Evolutionary conservation across 2,797 vertebrate species (phyloP).

Genomic region (Pseudotriccus pelzelni): DNA sequence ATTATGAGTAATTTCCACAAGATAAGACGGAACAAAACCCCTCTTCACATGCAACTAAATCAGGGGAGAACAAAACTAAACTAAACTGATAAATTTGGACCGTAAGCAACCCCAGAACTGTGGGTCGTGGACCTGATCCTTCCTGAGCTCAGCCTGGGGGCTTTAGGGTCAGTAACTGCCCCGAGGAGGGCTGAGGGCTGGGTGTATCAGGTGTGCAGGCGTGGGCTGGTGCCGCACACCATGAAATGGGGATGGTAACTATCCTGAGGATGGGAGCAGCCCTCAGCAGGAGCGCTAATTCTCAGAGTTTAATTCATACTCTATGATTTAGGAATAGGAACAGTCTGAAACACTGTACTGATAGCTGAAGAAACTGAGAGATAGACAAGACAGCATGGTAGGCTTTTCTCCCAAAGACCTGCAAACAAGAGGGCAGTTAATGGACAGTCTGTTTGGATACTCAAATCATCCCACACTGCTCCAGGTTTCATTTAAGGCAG

Average conservation of each 20-base stretch:
- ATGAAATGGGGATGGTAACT: neutral
- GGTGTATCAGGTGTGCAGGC: fast-evolving
- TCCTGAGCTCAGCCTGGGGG: neutral
- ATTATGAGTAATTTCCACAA: slow-evolving; percentile 66
- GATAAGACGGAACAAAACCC: slow-evolving; percentile 35
- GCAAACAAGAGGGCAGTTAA: neutral
- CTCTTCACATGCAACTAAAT: neutral
- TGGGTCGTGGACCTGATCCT: neutral
- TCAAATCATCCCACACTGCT: neutral
- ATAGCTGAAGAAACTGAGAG: neutral
- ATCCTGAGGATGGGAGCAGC: neutral
- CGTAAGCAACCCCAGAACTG: neutral
- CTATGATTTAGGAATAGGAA: neutral
- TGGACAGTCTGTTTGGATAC: neutral
- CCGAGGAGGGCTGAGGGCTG: neutral
- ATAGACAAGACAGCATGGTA: fast-evolving
- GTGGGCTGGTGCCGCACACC: neutral
- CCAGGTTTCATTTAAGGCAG: neutral
- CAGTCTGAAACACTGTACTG: neutral
- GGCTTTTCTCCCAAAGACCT: neutral
- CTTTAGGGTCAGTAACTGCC: neutral
- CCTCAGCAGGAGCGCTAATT: neutral
- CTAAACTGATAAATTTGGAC: neutral
- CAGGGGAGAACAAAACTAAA: neutral
- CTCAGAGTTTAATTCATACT: neutral